Evolutionary conservation across 2,113 vertebrate genomes (phyloP).

Genomic region (Coracopsis vasa): DNA sequence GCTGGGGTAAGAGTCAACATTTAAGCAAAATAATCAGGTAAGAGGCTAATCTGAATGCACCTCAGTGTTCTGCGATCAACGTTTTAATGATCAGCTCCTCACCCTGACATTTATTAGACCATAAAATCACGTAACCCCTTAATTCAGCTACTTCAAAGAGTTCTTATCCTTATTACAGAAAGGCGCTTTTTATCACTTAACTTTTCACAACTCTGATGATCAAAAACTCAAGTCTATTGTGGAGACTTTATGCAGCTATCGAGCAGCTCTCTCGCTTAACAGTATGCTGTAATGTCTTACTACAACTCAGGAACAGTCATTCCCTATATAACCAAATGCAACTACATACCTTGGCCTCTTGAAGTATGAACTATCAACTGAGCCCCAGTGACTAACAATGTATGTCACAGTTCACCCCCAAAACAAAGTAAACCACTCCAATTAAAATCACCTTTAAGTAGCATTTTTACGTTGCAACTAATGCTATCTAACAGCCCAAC

Average conservation of each 20-base stretch:
- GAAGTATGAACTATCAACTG: not conserved
- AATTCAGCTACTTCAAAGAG: not conserved
- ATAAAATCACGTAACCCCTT: not conserved
- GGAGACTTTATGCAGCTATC: not conserved
- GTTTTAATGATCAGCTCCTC: not conserved
- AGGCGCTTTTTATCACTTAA: not conserved
- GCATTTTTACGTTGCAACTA: not conserved
- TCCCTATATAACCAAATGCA: not conserved
- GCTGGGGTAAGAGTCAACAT: not conserved
- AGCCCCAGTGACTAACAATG: not conserved
- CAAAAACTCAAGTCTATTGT: not conserved
- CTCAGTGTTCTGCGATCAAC: accelerated
- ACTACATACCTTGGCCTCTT: not conserved
- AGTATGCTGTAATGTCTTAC: not conserved
- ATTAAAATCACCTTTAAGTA: not conserved
- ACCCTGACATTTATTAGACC: not conserved
- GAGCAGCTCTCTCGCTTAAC: not conserved
- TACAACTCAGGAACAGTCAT: not conserved
- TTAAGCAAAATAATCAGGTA: not conserved
- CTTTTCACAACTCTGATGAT: not conserved
- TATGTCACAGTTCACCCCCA: not conserved
- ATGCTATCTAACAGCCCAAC: not conserved
- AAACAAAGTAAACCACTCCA: not conserved
- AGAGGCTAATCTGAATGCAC: not conserved
- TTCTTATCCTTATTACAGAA: not conserved